Conservation (phyloP, 2,797 vertebrate species). For the Darevskia mixta region DNA sequence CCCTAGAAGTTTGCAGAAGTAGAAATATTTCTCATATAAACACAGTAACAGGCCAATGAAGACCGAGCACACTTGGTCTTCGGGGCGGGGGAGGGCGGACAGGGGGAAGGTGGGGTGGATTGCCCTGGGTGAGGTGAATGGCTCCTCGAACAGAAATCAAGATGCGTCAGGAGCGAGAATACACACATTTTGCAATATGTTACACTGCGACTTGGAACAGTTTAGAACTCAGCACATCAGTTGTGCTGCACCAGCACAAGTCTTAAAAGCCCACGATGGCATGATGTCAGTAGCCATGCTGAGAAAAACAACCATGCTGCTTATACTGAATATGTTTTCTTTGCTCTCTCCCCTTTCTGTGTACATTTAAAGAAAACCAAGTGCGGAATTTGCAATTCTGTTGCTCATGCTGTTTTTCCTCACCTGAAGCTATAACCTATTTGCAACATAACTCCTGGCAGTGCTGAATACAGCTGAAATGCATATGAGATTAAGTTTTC, state of each 20-base stretch:
- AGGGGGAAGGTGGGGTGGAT: not conserved
- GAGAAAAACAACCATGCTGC: not conserved
- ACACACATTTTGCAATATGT: not conserved
- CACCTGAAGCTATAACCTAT: slow-evolving; percentile 18
- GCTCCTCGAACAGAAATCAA: too few species aligned
- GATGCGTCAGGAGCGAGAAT: not conserved
- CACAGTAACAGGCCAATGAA: not conserved
- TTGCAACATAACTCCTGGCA: not conserved
- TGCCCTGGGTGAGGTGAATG: not conserved
- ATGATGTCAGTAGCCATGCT: not conserved
- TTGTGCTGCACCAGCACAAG: not conserved
- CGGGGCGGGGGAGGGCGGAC: too few species aligned
- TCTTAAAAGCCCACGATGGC: not conserved
- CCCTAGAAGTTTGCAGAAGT: too few species aligned
- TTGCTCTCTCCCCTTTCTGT: not conserved
- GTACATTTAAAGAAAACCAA: not conserved
- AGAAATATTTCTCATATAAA: not conserved
- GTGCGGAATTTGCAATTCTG: not conserved
- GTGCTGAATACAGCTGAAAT: slow-evolving; percentile 9
- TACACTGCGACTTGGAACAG: not conserved
- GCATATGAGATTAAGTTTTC: slow-evolving; percentile 3
- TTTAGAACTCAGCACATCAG: slow-evolving; percentile 1
- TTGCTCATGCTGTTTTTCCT: slow-evolving; percentile 15
- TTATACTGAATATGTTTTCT: not conserved
- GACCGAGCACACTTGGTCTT: not conserved